Evolutionary conservation across 1,140 invertebrate genomes (phyloP).

Genomic region (Drosophila rhopaloa): DNA sequence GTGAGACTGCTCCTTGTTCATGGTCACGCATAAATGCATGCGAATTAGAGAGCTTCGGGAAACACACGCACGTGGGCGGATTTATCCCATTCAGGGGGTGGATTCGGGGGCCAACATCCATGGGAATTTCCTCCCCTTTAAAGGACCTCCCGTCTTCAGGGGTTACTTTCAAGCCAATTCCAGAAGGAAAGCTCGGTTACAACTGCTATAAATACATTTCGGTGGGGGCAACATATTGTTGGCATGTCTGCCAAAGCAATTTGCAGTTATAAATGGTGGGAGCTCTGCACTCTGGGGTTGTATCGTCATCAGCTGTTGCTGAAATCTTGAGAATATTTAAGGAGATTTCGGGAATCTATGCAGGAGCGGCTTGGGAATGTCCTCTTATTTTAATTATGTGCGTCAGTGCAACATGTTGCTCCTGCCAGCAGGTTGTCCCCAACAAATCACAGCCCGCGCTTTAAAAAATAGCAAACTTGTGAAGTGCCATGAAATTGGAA

Average conservation of each 20-base stretch:
- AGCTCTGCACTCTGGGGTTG: slow-evolving; percentile 32
- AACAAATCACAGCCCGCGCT: slow-evolving; percentile 34
- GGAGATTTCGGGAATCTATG: not conserved
- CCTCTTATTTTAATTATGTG: slow-evolving; percentile 62
- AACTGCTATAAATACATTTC: slow-evolving; percentile 69
- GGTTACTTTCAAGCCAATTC: slow-evolving; percentile 56
- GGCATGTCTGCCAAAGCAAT: slow-evolving; percentile 68
- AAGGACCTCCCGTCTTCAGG: slow-evolving; percentile 25
- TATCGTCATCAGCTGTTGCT: slow-evolving; percentile 68
- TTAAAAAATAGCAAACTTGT: slow-evolving; percentile 51
- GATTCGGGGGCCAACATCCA: slow-evolving; percentile 31
- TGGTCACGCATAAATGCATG: slow-evolving; percentile 83
- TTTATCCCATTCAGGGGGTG: slow-evolving; percentile 25
- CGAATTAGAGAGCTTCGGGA: slow-evolving; percentile 66
- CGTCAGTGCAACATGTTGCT: slow-evolving; percentile 64
- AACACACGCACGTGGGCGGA: slow-evolving; percentile 53
- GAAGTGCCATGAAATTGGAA: slow-evolving; percentile 37
- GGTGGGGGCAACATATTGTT: slow-evolving; percentile 68
- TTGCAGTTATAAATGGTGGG: slow-evolving; percentile 69
- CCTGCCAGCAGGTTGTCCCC: slow-evolving; percentile 22
- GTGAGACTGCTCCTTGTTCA: slow-evolving; percentile 43
- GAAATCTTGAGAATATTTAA: slow-evolving; percentile 19
- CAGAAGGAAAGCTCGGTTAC: slow-evolving; percentile 40
- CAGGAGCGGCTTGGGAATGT: slow-evolving; percentile 2
- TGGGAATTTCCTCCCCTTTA: slow-evolving; percentile 56